These are phyloP conservation scores for Eledone cirrhosa DNA, from an alignment of 2,888 invertebrate species.

Conservation along the genomic window DNA sequence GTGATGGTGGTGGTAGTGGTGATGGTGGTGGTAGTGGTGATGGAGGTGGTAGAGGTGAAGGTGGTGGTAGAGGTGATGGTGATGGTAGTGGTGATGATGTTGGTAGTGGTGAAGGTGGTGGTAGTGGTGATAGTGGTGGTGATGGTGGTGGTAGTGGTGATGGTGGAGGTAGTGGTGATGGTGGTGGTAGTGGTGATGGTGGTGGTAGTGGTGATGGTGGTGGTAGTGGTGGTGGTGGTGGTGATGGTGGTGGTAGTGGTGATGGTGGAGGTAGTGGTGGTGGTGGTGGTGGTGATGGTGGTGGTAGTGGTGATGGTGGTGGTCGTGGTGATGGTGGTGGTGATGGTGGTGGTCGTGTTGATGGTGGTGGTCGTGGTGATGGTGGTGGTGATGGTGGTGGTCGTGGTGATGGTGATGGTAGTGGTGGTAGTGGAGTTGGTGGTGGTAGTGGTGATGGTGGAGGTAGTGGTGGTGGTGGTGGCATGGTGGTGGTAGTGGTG, in stretches of 20 bases:
- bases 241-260: not conserved
- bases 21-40: too few relatives aligned
- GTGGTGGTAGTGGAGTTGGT: too few relatives aligned
- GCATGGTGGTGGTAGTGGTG: slow-evolving; percentile 1
- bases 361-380: not conserved
- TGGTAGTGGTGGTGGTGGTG: not conserved
- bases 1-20: not conserved
- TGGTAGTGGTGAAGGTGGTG: too few relatives aligned
- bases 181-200: not conserved
- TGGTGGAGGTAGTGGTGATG: too few relatives aligned
- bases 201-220: not conserved
- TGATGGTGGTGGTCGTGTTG: slow-evolving; percentile 8
- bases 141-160: not conserved
- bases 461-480: slow-evolving; percentile 14
- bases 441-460: not conserved
- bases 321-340: not conserved
- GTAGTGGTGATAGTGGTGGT: not conserved
- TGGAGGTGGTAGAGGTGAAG: too few relatives aligned
- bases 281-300: too few relatives aligned
- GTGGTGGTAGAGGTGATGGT: too few relatives aligned
- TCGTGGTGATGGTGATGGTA: not conserved
- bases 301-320: too few relatives aligned
- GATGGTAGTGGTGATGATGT: too few relatives aligned
- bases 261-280: not conserved
- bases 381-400: too few relatives aligned